Conservation (phyloP, 2,113 vertebrate genomes). For the Semnornis frantzii region DNA sequence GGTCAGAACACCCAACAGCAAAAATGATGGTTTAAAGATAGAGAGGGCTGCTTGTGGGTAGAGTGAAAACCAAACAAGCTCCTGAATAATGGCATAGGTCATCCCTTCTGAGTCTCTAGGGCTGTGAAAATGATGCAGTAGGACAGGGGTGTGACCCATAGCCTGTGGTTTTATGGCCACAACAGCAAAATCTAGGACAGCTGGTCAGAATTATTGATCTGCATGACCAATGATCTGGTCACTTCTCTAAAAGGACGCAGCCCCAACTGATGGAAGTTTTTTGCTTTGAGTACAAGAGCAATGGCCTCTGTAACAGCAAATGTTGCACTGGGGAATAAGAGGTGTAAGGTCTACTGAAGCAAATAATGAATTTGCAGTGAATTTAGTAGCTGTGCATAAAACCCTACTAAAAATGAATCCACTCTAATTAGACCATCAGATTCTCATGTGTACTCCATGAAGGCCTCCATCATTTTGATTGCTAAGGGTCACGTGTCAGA, state of each 20-base stretch:
- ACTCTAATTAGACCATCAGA: background rate
- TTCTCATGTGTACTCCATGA: rapidly evolving
- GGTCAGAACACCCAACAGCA: background rate
- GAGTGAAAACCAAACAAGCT: background rate
- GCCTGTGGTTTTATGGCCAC: background rate
- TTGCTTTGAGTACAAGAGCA: background rate
- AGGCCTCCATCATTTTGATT: background rate
- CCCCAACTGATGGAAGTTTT: background rate
- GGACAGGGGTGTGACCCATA: background rate
- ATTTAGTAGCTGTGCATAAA: background rate
- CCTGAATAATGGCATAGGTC: background rate
- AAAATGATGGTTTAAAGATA: background rate
- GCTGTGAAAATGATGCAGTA: background rate
- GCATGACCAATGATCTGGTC: background rate
- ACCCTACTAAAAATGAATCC: background rate
- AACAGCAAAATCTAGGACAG: background rate
- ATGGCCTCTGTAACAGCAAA: background rate
- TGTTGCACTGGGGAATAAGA: rapidly evolving
- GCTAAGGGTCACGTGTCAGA: background rate
- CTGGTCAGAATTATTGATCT: background rate
- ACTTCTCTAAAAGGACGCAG: background rate
- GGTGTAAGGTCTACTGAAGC: background rate
- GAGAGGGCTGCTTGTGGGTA: background rate
- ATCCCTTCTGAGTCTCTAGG: background rate
- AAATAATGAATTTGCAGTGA: background rate